Evolutionary conservation across 2,888 invertebrate genomes (phyloP).

Genomic region (Caenorhabditis japonica): DNA sequence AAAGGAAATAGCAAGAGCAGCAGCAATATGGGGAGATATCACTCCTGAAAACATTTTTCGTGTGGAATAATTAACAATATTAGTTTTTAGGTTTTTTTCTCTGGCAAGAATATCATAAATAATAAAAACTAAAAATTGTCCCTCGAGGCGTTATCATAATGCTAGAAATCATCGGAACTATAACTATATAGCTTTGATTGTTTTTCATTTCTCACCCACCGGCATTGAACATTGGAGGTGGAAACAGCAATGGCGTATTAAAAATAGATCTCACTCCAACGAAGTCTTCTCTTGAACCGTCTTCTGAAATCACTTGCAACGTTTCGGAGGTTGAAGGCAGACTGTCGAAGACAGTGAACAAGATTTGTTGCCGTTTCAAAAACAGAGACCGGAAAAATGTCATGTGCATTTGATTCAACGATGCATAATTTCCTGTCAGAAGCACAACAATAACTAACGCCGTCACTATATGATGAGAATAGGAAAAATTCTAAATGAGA

Average conservation of each 20-base stretch:
- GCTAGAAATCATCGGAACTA: too few species aligned
- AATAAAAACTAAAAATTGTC: too few species aligned
- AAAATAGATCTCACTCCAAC: conserved; percentile 59
- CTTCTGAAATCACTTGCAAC: conserved; percentile 46
- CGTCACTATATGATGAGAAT: conserved; percentile 29
- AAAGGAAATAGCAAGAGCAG: conserved; percentile 61
- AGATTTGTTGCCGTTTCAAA: conserved; percentile 22
- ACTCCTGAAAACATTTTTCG: conserved; percentile 29
- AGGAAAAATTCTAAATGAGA: conserved; percentile 33
- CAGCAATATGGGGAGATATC: conserved; percentile 61
- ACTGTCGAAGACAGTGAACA: too few species aligned
- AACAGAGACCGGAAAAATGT: conserved; percentile 39
- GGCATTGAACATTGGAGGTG: conserved; percentile 52
- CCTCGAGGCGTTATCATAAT: too few species aligned
- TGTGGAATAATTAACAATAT: too few species aligned
- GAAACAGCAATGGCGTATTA: conserved; percentile 59
- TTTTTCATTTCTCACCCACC: too few species aligned
- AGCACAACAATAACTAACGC: conserved; percentile 45
- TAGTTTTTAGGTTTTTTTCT: too few species aligned
- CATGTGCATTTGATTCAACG: conserved; percentile 59
- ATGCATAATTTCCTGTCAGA: conserved; percentile 58
- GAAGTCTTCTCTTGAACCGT: conserved; percentile 48
- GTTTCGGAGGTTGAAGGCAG: too few species aligned
- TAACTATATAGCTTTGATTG: too few species aligned
- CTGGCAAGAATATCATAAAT: too few species aligned